Percentiles rank a stretch among this genome's conserved stretches.
These are phyloP conservation scores for Eupithecia subumbrata DNA, from an alignment of 2,888 invertebrate genomes.

Conservation along the genomic window DNA sequence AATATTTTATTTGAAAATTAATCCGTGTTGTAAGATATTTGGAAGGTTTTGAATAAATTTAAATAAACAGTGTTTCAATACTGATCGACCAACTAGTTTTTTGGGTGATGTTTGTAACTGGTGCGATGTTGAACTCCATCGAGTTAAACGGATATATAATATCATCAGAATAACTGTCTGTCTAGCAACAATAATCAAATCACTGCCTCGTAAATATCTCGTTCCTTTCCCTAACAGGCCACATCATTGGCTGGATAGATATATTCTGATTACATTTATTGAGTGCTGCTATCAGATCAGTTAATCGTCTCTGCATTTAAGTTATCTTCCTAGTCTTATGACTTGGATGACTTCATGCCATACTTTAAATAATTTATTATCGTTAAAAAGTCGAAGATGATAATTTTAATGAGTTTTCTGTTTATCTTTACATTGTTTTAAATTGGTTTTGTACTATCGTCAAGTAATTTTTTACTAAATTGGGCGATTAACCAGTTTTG, in stretches of 20 bases:
- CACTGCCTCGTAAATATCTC: not conserved
- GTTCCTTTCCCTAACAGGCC: not conserved
- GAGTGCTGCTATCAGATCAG: not conserved
- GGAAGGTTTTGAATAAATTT: conserved; percentile 9
- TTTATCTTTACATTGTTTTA: conserved; percentile 1
- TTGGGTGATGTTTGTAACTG: not conserved
- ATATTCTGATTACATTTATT: not conserved
- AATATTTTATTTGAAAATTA: conserved; percentile 11
- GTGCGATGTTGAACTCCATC: conserved; percentile 19
- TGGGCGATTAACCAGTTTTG: not conserved
- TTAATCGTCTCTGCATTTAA: not conserved
- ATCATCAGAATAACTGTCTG: conserved; percentile 12
- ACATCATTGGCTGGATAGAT: not conserved
- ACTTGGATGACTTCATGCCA: not conserved
- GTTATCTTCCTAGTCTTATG: not conserved
- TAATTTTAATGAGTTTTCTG: not conserved
- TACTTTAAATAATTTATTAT: not conserved
- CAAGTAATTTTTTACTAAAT: not conserved
- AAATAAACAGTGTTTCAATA: not conserved
- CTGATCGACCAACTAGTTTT: not conserved
- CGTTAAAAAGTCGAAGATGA: not conserved
- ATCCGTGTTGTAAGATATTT: conserved; percentile 20
- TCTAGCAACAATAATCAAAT: conserved; percentile 3
- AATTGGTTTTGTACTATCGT: not conserved
- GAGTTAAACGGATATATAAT: not conserved